Evolutionary conservation across 2,797 vertebrate species (phyloP).

Genomic region (Darevskia mixta): DNA sequence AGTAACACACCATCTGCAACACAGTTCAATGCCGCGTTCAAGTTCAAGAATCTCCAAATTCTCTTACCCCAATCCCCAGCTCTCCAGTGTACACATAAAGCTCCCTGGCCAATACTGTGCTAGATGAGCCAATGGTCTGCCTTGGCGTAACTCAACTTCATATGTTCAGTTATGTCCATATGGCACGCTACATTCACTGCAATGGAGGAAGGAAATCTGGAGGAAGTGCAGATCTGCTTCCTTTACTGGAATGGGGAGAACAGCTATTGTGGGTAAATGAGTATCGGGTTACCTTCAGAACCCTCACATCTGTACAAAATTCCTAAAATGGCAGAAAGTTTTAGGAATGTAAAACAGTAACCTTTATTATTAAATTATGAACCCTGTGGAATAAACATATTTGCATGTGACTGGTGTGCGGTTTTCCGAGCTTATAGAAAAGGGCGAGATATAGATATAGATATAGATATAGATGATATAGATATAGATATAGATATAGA

Average conservation of each 20-base stretch:
- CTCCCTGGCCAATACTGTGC: neutral
- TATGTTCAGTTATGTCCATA: neutral
- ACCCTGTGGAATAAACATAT: neutral
- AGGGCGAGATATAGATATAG: neutral
- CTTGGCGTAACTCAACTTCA: neutral
- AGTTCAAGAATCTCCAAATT: neutral
- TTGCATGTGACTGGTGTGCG: neutral
- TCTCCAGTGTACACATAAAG: neutral
- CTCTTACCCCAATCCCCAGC: neutral
- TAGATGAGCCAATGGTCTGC: slow-evolving; percentile 3
- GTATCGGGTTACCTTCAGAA: no score
- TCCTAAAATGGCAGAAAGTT: slow-evolving; percentile 48
- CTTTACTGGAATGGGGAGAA: neutral
- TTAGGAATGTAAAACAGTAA: slow-evolving; percentile 57
- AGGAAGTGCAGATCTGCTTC: neutral
- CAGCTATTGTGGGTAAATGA: neutral
- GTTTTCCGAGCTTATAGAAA: neutral
- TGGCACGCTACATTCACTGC: neutral
- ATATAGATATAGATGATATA: no score
- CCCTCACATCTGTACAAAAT: neutral
- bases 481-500: no score
- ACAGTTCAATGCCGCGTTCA: neutral
- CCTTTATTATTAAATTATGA: neutral
- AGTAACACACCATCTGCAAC: neutral
- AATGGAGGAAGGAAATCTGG: neutral